These are phyloP conservation scores for Falco naumanni DNA, from an alignment of 2,797 vertebrate species.

Conservation along the genomic window DNA sequence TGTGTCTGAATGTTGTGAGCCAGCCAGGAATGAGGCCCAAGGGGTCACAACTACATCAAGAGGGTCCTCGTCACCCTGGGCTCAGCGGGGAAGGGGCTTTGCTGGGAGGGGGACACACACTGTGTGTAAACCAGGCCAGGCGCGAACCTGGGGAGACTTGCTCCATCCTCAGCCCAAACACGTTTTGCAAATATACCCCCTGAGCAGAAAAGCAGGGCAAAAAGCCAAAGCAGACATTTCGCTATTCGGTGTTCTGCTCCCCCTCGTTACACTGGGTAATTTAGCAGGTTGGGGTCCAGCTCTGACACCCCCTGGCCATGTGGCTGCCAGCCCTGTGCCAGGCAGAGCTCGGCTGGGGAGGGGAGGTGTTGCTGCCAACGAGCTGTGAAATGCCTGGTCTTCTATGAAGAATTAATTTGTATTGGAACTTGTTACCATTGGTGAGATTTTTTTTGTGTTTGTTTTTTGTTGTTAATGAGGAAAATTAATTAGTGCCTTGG, in stretches of 20 bases:
- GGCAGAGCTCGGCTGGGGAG: not conserved
- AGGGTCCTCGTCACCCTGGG: not conserved
- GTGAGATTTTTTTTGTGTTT: not conserved
- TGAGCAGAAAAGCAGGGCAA: not conserved
- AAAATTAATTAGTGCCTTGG: constrained; percentile 19
- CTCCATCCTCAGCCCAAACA: not conserved
- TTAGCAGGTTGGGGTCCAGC: not conserved
- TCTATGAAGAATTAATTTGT: not conserved
- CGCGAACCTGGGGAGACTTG: not conserved
- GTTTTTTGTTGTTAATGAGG: not conserved
- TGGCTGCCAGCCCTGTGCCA: not conserved
- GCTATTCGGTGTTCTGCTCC: not conserved
- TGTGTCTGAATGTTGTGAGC: fast-evolving
- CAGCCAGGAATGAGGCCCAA: fast-evolving
- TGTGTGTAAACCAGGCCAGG: not conserved
- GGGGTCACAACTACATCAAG: not conserved
- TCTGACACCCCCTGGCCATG: not conserved
- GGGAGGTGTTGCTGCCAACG: fast-evolving
- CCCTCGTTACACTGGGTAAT: fast-evolving
- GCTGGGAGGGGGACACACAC: fast-evolving
- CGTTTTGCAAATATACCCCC: not conserved
- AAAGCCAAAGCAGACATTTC: not conserved
- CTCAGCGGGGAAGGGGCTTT: not conserved
- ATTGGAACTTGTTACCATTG: not conserved
- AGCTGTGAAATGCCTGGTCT: not conserved